Conservation (phyloP, 2,888 invertebrate species). For the Parasteatoda lunata region DNA sequence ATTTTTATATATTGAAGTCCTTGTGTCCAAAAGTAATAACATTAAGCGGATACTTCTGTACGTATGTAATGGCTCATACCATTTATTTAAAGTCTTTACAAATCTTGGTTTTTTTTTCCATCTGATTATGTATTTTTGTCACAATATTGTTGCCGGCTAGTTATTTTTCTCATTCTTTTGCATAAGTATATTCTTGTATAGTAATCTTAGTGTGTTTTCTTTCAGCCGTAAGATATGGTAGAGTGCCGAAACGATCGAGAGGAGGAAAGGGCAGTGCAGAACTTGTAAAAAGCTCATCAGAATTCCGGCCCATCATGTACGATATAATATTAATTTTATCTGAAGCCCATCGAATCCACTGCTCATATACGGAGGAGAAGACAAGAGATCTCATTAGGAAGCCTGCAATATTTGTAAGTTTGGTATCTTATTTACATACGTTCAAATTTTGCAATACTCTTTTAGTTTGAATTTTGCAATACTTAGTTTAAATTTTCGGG, state of each 20-base stretch:
- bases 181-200: too few relatives aligned
- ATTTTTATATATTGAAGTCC: too few relatives aligned
- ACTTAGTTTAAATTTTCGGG: background rate
- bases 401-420: conserved; percentile 80
- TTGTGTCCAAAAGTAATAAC: too few relatives aligned
- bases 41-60: too few relatives aligned
- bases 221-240: conserved; percentile 93
- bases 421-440: background rate
- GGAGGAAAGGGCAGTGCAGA: conserved; percentile 76
- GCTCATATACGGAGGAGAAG: conserved; percentile 90
- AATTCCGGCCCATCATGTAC: conserved; percentile 80
- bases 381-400: conserved; percentile 82
- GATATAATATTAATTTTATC: conserved; percentile 86
- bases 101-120: too few relatives aligned
- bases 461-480: too few relatives aligned
- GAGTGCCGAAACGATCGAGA: conserved; percentile 93
- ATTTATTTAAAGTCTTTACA: too few relatives aligned
- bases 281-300: conserved; percentile 69
- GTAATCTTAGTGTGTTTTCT: background rate
- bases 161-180: too few relatives aligned
- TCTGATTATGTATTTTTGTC: too few relatives aligned
- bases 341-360: conserved; percentile 88
- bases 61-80: too few relatives aligned
- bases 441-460: too few relatives aligned
- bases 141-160: too few relatives aligned